Evolutionary conservation across 1,140 invertebrate genomes (phyloP).

Genomic region (Spodoptera frugiperda): DNA sequence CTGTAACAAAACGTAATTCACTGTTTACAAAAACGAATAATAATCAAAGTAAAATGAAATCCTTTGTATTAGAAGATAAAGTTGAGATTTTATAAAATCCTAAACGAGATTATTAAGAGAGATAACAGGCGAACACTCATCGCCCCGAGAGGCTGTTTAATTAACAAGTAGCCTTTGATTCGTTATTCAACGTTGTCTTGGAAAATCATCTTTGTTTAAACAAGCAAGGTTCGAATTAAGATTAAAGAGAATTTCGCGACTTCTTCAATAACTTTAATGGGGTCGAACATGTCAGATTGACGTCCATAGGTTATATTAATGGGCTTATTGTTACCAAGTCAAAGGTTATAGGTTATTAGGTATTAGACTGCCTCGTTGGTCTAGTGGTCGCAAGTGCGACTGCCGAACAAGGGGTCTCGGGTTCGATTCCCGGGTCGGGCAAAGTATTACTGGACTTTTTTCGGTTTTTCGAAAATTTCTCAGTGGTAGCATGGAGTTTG

Average conservation of each 20-base stretch:
- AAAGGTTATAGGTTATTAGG: too few relatives aligned
- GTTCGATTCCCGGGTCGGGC: too few relatives aligned
- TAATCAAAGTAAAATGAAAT: conserved; percentile 9
- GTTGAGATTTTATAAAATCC: conserved; percentile 35
- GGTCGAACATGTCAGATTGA: not conserved
- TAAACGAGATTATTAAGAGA: conserved; percentile 16
- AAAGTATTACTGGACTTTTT: too few relatives aligned
- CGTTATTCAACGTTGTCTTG: conserved; percentile 41
- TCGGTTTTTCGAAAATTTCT: too few relatives aligned
- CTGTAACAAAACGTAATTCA: not conserved
- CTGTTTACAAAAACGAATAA: not conserved
- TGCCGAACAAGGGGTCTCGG: too few relatives aligned
- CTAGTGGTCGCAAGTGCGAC: too few relatives aligned
- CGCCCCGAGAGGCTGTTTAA: conserved; percentile 41
- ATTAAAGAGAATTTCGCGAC: conserved; percentile 6
- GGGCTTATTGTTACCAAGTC: not conserved
- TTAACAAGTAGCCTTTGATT: conserved; percentile 46
- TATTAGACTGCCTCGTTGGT: too few relatives aligned
- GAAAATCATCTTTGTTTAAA: conserved; percentile 44
- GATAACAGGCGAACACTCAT: conserved; percentile 35
- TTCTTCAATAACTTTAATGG: not conserved
- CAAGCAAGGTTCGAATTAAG: conserved; percentile 8
- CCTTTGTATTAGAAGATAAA: conserved; percentile 28
- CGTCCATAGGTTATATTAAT: not conserved
- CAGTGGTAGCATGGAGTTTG: too few relatives aligned